Evolutionary conservation across 1,140 invertebrate genomes (phyloP), one percentile per base, ranked within the genome.

Genomic region (Magallana ariakensis): DNA sequence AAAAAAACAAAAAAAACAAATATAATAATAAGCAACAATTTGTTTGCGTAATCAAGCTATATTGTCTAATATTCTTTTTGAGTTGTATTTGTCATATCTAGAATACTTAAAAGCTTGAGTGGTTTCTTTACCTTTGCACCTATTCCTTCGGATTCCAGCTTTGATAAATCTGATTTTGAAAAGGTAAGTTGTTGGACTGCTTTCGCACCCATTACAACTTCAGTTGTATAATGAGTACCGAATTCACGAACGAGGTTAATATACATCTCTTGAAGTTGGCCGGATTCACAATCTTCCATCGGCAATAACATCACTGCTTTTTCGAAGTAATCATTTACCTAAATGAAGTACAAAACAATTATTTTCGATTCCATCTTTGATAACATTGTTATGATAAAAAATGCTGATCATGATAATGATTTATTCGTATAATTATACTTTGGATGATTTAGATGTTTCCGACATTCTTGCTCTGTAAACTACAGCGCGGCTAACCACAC

Each of bases 251-350:
- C 62, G 10, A 86, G 57, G 15, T 81, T 55, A 1, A 86, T 19
- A 13, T 86, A 86, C 26, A 83, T 19, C 10, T 66, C 33, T 16
- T 86, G 85, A 5, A 66, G 10, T 10, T n/a, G 15, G 11, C 62
- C 85, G 1, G 60, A 33, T 46, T 86, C 85, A 15, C 85, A 86
- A 33, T 62, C 22, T 10, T 83, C 80, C 33, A 53, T 83, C 11
- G 85, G 85, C 22, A 86, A 22, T 13, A 80, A 6, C 58, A 60
- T 82, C 0, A 86, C 58, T 54, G 85, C 85, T 54, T 54, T 82
- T 55, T 86, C 85, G 75, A 86, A 86, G 46, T 66, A 86, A n/a
- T 86, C 85, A 16, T 57, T 86, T 1, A 86, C 85, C 85, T 86
- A 33, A 0, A 46, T 46, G 33, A 0, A 58, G 22, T 33, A 15